Evolutionary conservation across 2,113 vertebrate genomes (phyloP).

Genomic region (Phasianus colchicus): DNA sequence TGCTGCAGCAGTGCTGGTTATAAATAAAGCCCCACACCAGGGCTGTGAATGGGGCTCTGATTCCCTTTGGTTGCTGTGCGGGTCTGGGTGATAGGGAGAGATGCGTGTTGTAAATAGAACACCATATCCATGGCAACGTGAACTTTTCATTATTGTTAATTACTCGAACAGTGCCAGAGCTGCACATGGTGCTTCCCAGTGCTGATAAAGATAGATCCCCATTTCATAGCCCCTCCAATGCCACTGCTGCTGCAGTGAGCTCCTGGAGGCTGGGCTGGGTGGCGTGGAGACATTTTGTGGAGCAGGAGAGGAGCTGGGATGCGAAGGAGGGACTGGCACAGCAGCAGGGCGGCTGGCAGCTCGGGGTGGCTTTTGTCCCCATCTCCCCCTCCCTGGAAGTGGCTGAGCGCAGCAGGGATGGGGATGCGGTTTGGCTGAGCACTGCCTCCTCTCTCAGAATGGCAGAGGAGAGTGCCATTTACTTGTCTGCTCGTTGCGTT

Average conservation of each 20-base stretch:
- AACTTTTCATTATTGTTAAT: constrained; percentile 57
- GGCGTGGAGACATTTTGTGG: constrained; percentile 35
- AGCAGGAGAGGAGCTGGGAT: background rate
- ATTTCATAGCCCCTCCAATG: background rate
- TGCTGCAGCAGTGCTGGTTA: background rate
- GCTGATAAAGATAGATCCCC: background rate
- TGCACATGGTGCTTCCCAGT: background rate
- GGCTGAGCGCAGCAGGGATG: background rate
- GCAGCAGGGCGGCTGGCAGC: background rate
- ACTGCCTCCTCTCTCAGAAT: background rate
- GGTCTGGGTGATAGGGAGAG: background rate
- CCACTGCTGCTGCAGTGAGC: background rate
- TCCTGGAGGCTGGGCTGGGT: background rate
- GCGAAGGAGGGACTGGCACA: background rate
- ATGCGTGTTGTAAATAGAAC: constrained; percentile 4
- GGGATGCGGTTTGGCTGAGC: background rate
- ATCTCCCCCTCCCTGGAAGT: background rate
- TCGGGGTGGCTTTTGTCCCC: background rate
- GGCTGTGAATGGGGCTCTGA: background rate
- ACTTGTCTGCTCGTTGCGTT: fast-evolving
- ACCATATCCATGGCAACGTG: constrained; percentile 56
- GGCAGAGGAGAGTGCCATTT: background rate
- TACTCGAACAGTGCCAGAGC: background rate
- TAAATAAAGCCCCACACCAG: background rate
- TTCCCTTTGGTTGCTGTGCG: background rate